Base-by-base conservation (phyloP, 2,113 vertebrate species). In the Acanthisitta chloris region DNA sequence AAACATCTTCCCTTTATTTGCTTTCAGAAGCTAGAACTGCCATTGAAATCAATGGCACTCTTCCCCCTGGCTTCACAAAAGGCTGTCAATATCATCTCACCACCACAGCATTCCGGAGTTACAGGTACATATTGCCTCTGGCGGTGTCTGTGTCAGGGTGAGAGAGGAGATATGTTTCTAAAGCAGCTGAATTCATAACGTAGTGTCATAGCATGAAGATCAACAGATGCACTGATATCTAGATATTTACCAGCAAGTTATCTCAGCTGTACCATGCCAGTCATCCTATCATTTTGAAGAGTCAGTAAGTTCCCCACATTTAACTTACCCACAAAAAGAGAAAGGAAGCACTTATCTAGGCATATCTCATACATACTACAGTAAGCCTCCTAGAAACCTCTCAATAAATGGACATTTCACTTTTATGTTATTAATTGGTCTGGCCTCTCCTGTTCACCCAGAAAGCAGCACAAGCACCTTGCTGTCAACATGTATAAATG, bases 91-190 rank as follows among this genome's bases (percentile, higher is more conserved):
- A 81, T 19, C n/a, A 84, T n/a, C 45, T 89, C n/a, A 73, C 12
- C 19, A 26, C 7, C 1, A 0, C 0, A 38, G 38, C 21, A 48
- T 8, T 28, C 4, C 0, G 31, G 84, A 86, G 29, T 26, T 65
- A 46, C 6, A 12, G 16, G 13, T 62, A 28, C 12, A 8, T n/a
- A 25, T 7, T 42, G 69, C 51, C 16, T 58, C 31, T 28, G 18
- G 11, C 43, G 34, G 18, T 15, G n/a, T 25, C 49, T 42, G 34
- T 14, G 25, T 29, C 57, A 84, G n/a, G 73, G 28, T 0, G 0
- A 42, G 55, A 59, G 3, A 19, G 14, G 6, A 83, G 16, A 70
- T 11, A 23, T 58, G 10, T 33, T 83, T 42, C 40, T 72, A 49
- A 57, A 76, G 24, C 45, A 57, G 29, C n/a, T 65, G 36, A 65